These are phyloP conservation scores for Sturnus vulgaris DNA, from an alignment of 2,113 vertebrate species.

Conservation along the genomic window DNA sequence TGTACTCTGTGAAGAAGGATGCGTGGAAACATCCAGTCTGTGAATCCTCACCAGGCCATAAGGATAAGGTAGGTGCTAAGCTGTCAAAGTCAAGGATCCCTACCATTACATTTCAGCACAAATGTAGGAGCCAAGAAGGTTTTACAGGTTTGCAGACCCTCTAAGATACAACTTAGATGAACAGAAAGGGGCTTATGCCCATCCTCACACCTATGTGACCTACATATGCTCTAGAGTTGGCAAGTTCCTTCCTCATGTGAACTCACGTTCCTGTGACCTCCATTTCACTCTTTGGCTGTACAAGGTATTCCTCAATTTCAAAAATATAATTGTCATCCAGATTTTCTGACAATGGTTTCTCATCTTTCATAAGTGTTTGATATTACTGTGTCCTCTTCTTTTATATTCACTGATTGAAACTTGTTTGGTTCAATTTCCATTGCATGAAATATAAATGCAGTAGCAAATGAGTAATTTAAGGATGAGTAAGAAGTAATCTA, in stretches of 20 bases:
- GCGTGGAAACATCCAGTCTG: not conserved
- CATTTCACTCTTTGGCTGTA: not conserved
- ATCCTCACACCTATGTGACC: not conserved
- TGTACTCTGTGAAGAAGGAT: not conserved
- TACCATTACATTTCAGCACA: not conserved
- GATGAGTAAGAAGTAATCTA: not conserved
- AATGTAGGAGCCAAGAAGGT: not conserved
- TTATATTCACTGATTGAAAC: not conserved
- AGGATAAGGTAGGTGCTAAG: not conserved
- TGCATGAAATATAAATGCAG: conserved; percentile 39
- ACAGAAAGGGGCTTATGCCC: not conserved
- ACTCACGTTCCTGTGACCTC: not conserved
- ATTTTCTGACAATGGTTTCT: not conserved
- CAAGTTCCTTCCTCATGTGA: not conserved
- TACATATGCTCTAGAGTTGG: fast-evolving
- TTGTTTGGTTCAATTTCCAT: not conserved
- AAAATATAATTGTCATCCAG: not conserved
- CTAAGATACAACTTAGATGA: not conserved
- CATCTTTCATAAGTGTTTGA: not conserved
- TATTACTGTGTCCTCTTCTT: not conserved
- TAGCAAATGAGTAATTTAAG: conserved; percentile 3
- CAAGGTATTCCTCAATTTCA: not conserved
- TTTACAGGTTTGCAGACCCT: not conserved
- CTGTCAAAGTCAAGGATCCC: not conserved
- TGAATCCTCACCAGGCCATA: not conserved